Evolutionary conservation across 2,113 vertebrate genomes (phyloP).

Genomic region (Physeter macrocephalus): DNA sequence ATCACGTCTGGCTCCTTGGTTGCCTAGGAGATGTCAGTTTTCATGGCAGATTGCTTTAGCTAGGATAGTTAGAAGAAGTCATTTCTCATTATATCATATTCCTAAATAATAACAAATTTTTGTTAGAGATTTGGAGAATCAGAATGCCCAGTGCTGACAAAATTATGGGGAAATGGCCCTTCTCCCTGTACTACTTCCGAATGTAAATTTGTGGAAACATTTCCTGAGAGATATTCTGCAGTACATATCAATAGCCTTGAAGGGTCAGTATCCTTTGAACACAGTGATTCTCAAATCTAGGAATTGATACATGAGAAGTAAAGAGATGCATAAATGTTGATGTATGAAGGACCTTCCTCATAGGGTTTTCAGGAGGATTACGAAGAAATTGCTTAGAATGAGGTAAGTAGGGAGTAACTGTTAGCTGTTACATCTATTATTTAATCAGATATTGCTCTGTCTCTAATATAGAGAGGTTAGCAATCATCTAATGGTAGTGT

Average conservation of each 20-base stretch:
- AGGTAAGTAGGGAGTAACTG: background rate
- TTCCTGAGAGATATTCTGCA: background rate
- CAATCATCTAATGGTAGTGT: background rate
- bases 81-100: background rate
- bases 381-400: background rate
- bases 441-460: background rate
- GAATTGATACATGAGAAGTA: background rate
- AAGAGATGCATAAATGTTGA: background rate
- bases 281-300: background rate
- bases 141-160: background rate
- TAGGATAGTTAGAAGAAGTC: background rate
- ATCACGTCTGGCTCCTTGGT: background rate
- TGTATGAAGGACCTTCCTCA: background rate
- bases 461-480: background rate
- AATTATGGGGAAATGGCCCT: background rate
- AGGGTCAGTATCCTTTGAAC: background rate
- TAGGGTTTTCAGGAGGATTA: background rate
- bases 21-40: constrained; percentile 18
- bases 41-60: constrained; percentile 11
- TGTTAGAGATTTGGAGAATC: background rate
- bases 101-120: background rate
- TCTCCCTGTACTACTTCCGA: background rate
- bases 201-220: background rate
- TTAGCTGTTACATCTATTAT: background rate
- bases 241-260: background rate